Evolutionary conservation across 1,140 invertebrate genomes (phyloP).

Genomic region (Vanessa atalanta): DNA sequence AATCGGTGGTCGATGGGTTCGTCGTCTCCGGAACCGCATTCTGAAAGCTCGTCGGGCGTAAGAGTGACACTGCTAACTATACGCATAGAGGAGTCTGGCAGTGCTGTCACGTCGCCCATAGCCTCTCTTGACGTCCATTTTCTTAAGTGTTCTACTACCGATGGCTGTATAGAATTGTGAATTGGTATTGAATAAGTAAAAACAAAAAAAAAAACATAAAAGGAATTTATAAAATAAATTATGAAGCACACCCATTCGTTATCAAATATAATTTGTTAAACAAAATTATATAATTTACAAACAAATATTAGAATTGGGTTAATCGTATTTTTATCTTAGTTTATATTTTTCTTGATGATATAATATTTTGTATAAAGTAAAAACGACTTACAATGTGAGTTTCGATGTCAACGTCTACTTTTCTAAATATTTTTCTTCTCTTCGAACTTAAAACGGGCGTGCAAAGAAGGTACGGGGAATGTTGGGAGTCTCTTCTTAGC

Average conservation of each 20-base stretch:
- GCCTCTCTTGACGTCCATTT: slow-evolving; percentile 93
- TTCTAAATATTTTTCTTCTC: slow-evolving; percentile 83
- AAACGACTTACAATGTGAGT: slow-evolving; percentile 88
- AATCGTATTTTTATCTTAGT: too few relatives aligned
- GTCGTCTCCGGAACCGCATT: slow-evolving; percentile 83
- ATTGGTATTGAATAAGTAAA: not conserved
- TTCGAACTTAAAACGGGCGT: slow-evolving; percentile 88
- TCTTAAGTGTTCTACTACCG: slow-evolving; percentile 88
- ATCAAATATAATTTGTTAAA: too few relatives aligned
- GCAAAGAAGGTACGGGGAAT: slow-evolving; percentile 85
- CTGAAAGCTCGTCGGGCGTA: slow-evolving; percentile 79
- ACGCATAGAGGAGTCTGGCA: slow-evolving; percentile 86
- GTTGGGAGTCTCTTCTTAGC: slow-evolving; percentile 75
- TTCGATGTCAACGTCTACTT: slow-evolving; percentile 91
- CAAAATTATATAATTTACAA: too few relatives aligned
- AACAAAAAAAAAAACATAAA: not conserved
- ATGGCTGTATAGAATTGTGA: slow-evolving; percentile 83
- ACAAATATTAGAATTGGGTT: too few relatives aligned
- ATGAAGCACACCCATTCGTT: too few relatives aligned
- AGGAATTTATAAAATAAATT: not conserved
- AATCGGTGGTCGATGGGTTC: slow-evolving; percentile 89
- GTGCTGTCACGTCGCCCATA: slow-evolving; percentile 89
- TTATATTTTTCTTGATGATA: too few relatives aligned
- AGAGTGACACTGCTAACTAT: slow-evolving; percentile 76
- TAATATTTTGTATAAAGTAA: not conserved